Evolutionary conservation across 30 jellyfish, hydroid and myxozoan species (phyloP), one percentile per base, ranked within the genome.

Genomic region (Aurelia sp.): DNA sequence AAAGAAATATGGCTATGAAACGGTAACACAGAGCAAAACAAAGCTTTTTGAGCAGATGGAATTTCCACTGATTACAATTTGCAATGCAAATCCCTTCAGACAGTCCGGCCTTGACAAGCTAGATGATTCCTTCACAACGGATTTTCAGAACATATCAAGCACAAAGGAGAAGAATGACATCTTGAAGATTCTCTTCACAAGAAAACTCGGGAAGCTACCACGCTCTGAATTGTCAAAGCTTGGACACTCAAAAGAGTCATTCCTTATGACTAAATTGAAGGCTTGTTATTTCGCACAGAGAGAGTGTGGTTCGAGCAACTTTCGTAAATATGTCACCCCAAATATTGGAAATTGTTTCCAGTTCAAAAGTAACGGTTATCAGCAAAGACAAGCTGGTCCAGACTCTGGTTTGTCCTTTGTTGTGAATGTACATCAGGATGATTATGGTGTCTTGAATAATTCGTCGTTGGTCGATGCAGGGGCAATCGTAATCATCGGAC

Each of bases 341-440:
- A 12, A 19, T 15, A 19, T 65, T n/a, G 92, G 92, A 31, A 82
- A 82, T 58, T 82, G 91, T 20, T 65, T 80, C 67, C n/a, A 40
- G 3, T 78, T 15, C 20, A 22, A 18, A 81, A 61, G n/a, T 18
- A 30, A 24, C 78, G 48, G 33, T 24, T 11, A 41, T 10, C 52
- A 22, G 9, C 80, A 57, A 63, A 27, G 50, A 24, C 72, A 63
- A 38, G 18, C 66, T 7, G 89, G 89, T 53, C 62, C 71, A 8
- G n/a, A 33, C 19, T 78, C 61, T n/a, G 89, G 89, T 3, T 31
- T 78, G 17, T 78, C 89, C 16, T 20, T 61, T 6, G 61, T 55
- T 20, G 61, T 78, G 16, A 78, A 78, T 61, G 17, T 78, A 17
- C 40, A 78, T 22, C 80, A 57, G 61, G 78, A 63, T 58, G 77